Evolutionary conservation across 2,797 vertebrate species (phyloP).

Genomic region (Kryptolebias ocellatus): DNA sequence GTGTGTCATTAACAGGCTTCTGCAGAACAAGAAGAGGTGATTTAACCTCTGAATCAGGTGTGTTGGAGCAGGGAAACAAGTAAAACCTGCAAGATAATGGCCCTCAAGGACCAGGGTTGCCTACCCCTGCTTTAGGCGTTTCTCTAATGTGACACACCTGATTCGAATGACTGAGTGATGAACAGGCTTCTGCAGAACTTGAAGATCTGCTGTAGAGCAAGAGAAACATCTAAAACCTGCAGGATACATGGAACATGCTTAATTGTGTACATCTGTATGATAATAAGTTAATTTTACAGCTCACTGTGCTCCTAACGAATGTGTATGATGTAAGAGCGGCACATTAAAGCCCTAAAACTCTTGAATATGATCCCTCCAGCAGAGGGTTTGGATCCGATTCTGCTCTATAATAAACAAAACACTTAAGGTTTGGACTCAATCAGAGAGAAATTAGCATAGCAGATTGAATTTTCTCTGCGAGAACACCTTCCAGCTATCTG

Average conservation of each 20-base stretch:
- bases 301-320: not conserved
- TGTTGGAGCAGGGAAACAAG: too few species aligned
- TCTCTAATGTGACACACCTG: too few species aligned
- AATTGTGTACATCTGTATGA: not conserved
- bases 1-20: too few species aligned
- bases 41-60: too few species aligned
- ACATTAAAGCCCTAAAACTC: not conserved
- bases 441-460: not conserved
- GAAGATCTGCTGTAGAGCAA: too few species aligned
- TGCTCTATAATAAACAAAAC: not conserved
- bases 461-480: not conserved
- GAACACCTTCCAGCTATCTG: not conserved
- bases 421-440: not conserved
- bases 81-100: too few species aligned
- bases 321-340: not conserved
- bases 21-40: too few species aligned
- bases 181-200: too few species aligned
- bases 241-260: not conserved
- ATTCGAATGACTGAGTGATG: too few species aligned
- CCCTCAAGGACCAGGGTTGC: too few species aligned
- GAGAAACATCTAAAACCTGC: not conserved
- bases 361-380: not conserved
- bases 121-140: too few species aligned
- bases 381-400: not conserved
- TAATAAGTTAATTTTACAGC: not conserved